Percentiles rank a stretch among this genome's conserved stretches.
Evolutionary conservation across 2,888 invertebrate species (phyloP).

Genomic region (Lymantria monacha): DNA sequence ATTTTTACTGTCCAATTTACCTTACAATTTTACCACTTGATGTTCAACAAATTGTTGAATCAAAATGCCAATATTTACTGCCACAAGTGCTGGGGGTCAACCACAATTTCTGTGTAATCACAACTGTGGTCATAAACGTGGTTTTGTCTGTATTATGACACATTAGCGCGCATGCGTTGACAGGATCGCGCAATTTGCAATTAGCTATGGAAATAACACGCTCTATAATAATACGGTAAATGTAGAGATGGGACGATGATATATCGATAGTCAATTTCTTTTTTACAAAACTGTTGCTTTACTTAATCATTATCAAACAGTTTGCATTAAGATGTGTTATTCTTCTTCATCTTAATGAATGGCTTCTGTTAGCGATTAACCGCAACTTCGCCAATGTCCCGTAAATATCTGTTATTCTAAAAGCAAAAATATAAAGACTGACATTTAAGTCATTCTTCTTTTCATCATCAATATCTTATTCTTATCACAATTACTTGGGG

Average conservation of each 20-base stretch:
- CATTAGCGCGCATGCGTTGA: conserved; percentile 74
- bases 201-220: conserved; percentile 76
- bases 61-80: conserved; percentile 18
- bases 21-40: neutral
- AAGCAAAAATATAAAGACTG: too few species aligned
- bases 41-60: conserved; percentile 1
- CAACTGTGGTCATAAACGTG: conserved; percentile 41
- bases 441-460: too few species aligned
- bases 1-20: too few species aligned
- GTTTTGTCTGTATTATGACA: conserved; percentile 63
- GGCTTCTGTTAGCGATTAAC: too few species aligned
- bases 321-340: too few species aligned
- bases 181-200: conserved; percentile 75
- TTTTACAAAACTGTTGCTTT: too few species aligned
- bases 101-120: conserved; percentile 37
- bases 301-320: too few species aligned
- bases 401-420: too few species aligned
- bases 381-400: too few species aligned
- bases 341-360: too few species aligned
- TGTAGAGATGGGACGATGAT: conserved; percentile 42
- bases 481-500: too few species aligned
- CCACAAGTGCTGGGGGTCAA: conserved; percentile 34
- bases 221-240: conserved; percentile 43
- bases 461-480: too few species aligned
- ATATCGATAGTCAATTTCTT: neutral